Evolutionary conservation across 1,140 invertebrate genomes (phyloP).

Genomic region (Drosophila jambulina): DNA sequence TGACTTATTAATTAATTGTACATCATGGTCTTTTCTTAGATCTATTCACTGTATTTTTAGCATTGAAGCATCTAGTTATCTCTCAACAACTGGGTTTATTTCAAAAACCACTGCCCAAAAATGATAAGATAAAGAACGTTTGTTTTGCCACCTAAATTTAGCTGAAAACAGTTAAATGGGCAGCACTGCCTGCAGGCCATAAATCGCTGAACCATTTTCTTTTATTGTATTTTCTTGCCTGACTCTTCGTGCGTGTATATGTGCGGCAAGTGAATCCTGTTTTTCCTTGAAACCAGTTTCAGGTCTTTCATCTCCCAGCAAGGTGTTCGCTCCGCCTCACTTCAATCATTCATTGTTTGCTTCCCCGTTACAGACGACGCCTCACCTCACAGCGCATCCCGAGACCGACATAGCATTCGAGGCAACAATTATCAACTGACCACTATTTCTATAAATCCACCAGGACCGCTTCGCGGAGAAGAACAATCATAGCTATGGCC

Average conservation of each 20-base stretch:
- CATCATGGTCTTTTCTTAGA: not conserved
- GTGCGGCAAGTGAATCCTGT: constrained; percentile 73
- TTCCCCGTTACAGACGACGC: constrained; percentile 38
- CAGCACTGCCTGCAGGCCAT: constrained; percentile 37
- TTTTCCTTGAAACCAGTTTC: constrained; percentile 80
- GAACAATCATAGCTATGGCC: constrained; percentile 89
- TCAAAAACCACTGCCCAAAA: constrained; percentile 1
- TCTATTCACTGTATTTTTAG: not conserved
- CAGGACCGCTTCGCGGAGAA: constrained; percentile 14
- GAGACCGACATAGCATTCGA: constrained; percentile 27
- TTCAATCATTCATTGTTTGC: constrained; percentile 42
- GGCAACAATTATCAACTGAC: constrained; percentile 52
- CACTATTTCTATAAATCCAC: constrained; percentile 11
- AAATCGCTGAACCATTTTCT: constrained; percentile 80
- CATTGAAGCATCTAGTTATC: constrained; percentile 19
- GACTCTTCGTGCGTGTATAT: constrained; percentile 25
- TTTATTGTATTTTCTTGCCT: constrained; percentile 65
- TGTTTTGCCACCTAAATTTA: not conserved
- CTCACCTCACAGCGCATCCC: constrained; percentile 28
- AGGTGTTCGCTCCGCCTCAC: constrained; percentile 27
- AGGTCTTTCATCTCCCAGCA: constrained; percentile 33
- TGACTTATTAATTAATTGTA: not conserved
- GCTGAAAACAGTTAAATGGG: not conserved
- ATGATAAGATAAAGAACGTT: constrained; percentile 24
- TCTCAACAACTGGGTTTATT: not conserved